phyloP scores from a whole-genome alignment of 2,797 vertebrate species.

The Eremophila alpestris region DNA sequence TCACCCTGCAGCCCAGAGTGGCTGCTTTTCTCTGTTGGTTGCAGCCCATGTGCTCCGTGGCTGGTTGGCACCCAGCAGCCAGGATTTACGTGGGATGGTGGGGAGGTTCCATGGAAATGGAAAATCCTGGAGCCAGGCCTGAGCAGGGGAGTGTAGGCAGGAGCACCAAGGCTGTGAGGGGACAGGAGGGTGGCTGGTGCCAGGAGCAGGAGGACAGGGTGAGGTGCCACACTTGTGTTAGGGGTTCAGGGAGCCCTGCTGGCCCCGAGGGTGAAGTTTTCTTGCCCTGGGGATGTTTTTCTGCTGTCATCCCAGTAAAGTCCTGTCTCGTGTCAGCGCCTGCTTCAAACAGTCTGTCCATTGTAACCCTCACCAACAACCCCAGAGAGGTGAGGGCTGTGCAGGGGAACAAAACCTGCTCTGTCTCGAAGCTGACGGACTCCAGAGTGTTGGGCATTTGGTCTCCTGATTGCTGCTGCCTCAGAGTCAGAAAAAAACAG shows the following conservation, averaged over 20 bases:
- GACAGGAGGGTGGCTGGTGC: background rate
- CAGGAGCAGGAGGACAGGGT: background rate
- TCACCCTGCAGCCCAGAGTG: fast-evolving
- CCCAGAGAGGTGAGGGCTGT: background rate
- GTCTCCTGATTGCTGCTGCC: background rate
- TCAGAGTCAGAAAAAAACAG: background rate
- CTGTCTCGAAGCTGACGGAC: fast-evolving
- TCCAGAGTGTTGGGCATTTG: fast-evolving
- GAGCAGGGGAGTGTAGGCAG: background rate
- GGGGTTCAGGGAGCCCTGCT: background rate
- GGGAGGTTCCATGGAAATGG: background rate
- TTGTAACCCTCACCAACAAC: background rate
- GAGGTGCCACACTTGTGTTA: fast-evolving
- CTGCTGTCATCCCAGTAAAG: background rate
- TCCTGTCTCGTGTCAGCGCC: background rate
- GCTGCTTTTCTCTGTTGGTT: background rate
- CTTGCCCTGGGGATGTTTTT: background rate
- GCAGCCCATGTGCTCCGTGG: fast-evolving
- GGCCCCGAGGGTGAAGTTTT: fast-evolving
- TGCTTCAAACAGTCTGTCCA: background rate
- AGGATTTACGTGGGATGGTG: background rate
- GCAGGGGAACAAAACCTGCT: background rate
- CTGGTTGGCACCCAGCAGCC: background rate
- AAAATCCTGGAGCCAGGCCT: background rate
- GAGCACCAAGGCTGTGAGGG: background rate